Base-by-base conservation (phyloP, 2,797 vertebrate genomes). In the Etheostoma perlongum region DNA sequence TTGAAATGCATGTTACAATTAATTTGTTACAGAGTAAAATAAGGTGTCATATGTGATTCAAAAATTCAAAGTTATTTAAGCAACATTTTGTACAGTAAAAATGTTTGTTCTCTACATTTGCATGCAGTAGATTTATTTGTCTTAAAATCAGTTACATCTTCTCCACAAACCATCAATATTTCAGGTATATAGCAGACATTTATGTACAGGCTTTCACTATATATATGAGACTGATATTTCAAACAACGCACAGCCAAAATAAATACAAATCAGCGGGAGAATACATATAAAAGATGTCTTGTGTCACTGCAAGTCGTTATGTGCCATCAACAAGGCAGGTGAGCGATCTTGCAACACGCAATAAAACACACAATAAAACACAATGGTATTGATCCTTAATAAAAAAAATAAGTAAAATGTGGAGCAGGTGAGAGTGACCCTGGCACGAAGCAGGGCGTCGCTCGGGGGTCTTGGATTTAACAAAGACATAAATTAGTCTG, bases 401-500 rank as follows among this genome's bases (percentile, higher is more conserved):
- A 57, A 46, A 42, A 33, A 72, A 67, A 67, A 62, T 23, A 58
- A 54, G 60, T 30, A 21, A 48, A 47, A 15, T 52, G 66, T 72
- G 49, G 36, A 58, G 67, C 55, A 65, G 76, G 54, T 79, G 67
- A 72, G 61, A 76, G 55, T 21, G 15, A 61, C 59, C 51, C 61
- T 73, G 79, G 12, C 23, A 1, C 40, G 63, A 76, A 48, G 67
- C 72, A 58, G 66, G 74, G 71, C 70, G 44, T 67, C 27, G 6
- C 55, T 67, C 1, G 5, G 69, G 33, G 57, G 54, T 79, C 66
- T 67, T 44, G 51, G 60, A 76, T 83, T 65, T 64, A 72, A 64
- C 60, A 73, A 67, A 81, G 70, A 70, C 77, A 79, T 82, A 69
- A 88, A 91, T 80, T 81, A 74, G 58, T 89, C 77, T 82, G 80